phyloP scores from a whole-genome alignment of 2,888 invertebrate genomes.

The Penaeus monodon region DNA sequence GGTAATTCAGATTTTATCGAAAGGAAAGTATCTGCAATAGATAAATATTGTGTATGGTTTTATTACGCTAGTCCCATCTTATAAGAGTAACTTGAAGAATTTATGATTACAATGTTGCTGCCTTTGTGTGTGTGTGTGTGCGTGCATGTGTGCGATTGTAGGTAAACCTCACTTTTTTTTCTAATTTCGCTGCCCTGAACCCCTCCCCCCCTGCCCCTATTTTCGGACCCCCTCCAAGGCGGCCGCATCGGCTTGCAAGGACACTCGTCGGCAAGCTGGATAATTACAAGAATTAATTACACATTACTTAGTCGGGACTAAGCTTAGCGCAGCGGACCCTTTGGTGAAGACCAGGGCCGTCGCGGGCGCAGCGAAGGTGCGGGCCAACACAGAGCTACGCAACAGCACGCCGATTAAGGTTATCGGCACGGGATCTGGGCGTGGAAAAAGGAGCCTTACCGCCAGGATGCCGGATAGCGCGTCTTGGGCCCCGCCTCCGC shows the following conservation, averaged over 20 bases:
- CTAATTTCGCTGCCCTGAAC: not conserved
- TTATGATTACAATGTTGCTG: no score
- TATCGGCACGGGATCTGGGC: constrained; percentile 20
- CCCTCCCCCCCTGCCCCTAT: not conserved
- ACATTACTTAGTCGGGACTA: constrained; percentile 49
- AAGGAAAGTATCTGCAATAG: no score
- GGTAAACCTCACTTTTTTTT: not conserved
- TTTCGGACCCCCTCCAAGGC: not conserved
- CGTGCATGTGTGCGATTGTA: not conserved
- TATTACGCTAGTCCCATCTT: no score
- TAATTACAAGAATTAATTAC: constrained; percentile 57
- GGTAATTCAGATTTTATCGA: no score
- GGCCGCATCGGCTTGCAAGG: constrained; percentile 33
- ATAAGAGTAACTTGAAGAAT: no score
- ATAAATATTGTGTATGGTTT: no score
- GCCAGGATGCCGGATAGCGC: constrained; percentile 8
- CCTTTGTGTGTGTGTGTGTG: not conserved
- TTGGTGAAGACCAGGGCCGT: constrained; percentile 28
- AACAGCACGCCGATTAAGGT: constrained; percentile 27
- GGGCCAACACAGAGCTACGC: constrained; percentile 33
- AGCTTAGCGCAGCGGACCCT: constrained; percentile 49
- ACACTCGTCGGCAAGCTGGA: constrained; percentile 42
- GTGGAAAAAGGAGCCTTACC: constrained; percentile 26
- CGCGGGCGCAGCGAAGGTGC: not conserved
- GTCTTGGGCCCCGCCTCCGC: constrained; percentile 10